Evolutionary conservation across 2,888 invertebrate genomes (phyloP), one percentile per base, ranked within the genome.

Genomic region (Clepsis dumicolana): DNA sequence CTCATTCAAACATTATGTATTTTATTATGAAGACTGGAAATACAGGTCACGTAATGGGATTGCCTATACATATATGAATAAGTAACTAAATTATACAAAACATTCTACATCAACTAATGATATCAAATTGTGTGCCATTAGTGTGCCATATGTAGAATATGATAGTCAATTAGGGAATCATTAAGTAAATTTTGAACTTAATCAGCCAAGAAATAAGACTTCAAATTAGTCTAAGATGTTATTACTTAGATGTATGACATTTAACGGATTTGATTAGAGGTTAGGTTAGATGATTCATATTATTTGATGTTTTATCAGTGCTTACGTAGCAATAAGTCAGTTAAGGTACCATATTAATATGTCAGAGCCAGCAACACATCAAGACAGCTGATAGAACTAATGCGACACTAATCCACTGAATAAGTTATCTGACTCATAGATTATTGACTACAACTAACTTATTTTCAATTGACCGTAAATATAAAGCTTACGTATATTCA

Each of bases 91-190:
- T 32, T 48, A 48, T 48, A 48, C 25, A 48, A 57, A 48, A 29
- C n/a, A 64, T 38, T 44, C 25, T 8, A 10, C 18, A 54, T 54
- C 21, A 8, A 29, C 63, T 41, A 24, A 1, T 27, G 41, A 64
- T 25, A 64, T 56, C 35, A 64, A 57, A 57, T 35, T 32, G 64
- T 27, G 56, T 35, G 18, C 35, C 56, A 64, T 64, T 64, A 64
- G 64, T 32, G 41, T 44, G 32, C 32, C 44, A 44, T 54, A 64
- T 57, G 24, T 38, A 24, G 25, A 14, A 54, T 35, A 64, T 56
- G 32, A 48, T 35, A 53, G 16, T 48, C 54, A 64, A 48, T 54
- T 56, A 24, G 12, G 10, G 24, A 64, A 32, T 48, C 56, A 48
- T 56, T 16, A 25, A 14, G 32, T 38, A n/a, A 38, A 56, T 41